Evolutionary conservation across 2,113 vertebrate genomes (phyloP), one percentile per base, ranked within the genome.

Genomic region (Brachyistius frenatus): DNA sequence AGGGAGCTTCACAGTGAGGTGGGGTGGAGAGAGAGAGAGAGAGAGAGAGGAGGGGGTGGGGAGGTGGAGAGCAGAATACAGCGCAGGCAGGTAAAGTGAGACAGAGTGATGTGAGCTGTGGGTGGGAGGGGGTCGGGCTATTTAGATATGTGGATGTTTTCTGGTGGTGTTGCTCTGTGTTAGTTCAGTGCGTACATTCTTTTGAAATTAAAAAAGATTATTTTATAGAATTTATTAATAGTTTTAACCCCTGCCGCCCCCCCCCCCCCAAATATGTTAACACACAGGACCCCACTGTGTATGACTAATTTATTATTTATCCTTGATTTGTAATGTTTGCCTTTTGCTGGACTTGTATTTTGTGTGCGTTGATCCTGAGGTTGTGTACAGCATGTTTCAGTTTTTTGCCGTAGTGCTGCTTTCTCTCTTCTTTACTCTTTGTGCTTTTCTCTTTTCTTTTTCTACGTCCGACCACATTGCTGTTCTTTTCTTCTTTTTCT

Each of bases 361-460:
- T 66, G 94, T 95, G 92, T 88, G 91, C 87, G 86, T 94, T 89
- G 81, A 88, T 91, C 92, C 89, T 80, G 77, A 92, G 83, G 87
- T 94, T 81, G 93, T 92, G 94, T 95, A 92, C 93, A 92, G 95
- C 94, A 95, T 95, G 94, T 90, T 94, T 93, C 83, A 90, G 88
- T 95, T 93, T 81, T 86, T 92, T 86, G 84, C 81, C 70, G 84
- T 94, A 93, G 92, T 92, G 93, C 91, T 86, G 84, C 90, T 89
- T 91, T 47, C 89, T 81, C 39, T 93, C 66, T 86, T 86, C 76
- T 87, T 91, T 92, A 79, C 75, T 87, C 85, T 68, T 63, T 65
- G 86, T 91, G 89, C 88, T 86, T 83, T 7, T 74, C 57, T 58
- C 83, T 79, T 75, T 72, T 68, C 55, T 69, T 85, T 88, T 91